Conservation (phyloP, 2,113 vertebrate genomes). For the Oryctolagus cuniculus region mOryCun1.1 NC_091438.1:151210501-151211000, state of each 20-base stretch:
- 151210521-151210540: too few species aligned
- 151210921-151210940: background rate
- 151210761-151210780: fast-evolving
- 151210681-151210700: background rate
- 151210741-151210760: background rate
- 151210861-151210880: too few species aligned
- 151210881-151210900: background rate
- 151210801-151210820: background rate
- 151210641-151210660: background rate
- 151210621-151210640: background rate
- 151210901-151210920: background rate
- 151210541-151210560: background rate
- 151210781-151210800: background rate
- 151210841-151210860: fast-evolving
- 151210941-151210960: background rate
- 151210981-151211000: too few species aligned
- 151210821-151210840: background rate
- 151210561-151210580: background rate
- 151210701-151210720: fast-evolving
- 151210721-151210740: background rate
- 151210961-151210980: background rate
- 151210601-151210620: background rate
- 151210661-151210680: background rate
- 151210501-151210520: too few species aligned
- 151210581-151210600: background rate